phyloP scores from a whole-genome alignment of 2,888 invertebrate species.

The Metacarcinus magister region DNA sequence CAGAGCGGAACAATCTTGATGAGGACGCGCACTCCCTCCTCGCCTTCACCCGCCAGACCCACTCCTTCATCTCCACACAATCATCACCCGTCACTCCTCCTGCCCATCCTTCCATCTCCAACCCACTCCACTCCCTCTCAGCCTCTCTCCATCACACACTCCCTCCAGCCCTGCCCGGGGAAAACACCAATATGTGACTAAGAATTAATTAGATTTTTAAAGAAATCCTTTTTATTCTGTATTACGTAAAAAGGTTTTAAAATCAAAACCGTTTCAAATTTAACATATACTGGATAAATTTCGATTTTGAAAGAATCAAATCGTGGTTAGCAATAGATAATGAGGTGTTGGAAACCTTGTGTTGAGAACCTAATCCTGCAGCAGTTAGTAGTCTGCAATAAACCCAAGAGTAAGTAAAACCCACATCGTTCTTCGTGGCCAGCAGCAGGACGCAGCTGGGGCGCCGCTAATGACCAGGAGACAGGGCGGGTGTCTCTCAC shows the following conservation, averaged over 20 bases:
- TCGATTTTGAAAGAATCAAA: neutral
- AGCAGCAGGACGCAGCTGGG: neutral
- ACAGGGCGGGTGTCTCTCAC: conserved; percentile 29
- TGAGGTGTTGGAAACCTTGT: neutral
- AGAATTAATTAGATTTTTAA: neutral
- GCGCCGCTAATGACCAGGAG: conserved; percentile 27
- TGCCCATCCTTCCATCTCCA: neutral
- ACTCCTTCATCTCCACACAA: neutral
- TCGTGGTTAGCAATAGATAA: neutral
- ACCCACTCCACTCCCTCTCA: neutral
- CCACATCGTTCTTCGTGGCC: neutral
- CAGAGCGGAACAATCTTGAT: conserved; percentile 27
- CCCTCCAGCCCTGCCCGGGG: neutral
- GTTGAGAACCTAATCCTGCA: neutral
- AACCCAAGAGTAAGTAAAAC: neutral
- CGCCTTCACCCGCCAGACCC: neutral
- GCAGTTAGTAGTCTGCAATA: neutral
- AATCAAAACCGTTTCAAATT: too few species aligned
- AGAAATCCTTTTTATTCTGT: neutral
- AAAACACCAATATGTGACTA: neutral
- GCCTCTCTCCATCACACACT: neutral
- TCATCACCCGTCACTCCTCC: conserved; percentile 1
- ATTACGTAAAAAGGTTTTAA: too few species aligned
- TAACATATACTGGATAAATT: neutral
- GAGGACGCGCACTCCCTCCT: conserved; percentile 37